Evolutionary conservation across 2,797 vertebrate genomes (phyloP).

Genomic region (Chiloscyllium punctatum): DNA sequence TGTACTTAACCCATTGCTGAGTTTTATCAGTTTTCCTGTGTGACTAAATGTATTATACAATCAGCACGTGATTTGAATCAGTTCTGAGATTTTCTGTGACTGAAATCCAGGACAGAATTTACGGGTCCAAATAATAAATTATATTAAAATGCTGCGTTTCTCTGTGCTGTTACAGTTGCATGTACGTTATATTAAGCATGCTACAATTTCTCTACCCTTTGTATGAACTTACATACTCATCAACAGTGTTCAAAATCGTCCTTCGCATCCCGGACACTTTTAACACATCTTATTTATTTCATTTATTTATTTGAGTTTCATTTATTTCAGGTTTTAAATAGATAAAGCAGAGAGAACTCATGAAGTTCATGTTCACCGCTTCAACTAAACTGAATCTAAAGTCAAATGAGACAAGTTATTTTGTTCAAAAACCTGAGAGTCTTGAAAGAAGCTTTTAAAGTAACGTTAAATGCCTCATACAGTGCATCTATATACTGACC

Average conservation of each 20-base stretch:
- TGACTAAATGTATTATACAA: slow-evolving; percentile 67
- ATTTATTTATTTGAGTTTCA: neutral
- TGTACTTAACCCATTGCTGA: slow-evolving; percentile 70
- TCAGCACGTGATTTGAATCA: slow-evolving; percentile 49
- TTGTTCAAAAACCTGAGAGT: neutral
- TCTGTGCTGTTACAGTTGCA: neutral
- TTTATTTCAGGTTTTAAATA: slow-evolving; percentile 6
- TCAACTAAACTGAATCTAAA: neutral
- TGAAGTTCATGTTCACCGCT: neutral
- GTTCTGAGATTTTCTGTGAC: slow-evolving; percentile 57
- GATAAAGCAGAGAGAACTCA: neutral
- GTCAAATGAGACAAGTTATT: neutral
- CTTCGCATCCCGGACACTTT: neutral
- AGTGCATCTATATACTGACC: slow-evolving; percentile 70
- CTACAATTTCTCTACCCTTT: neutral
- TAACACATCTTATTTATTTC: neutral
- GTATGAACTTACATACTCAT: neutral
- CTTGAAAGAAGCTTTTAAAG: neutral
- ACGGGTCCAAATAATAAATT: slow-evolving; percentile 68
- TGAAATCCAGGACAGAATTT: slow-evolving; percentile 68
- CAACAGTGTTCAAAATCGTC: neutral
- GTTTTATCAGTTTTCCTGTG: slow-evolving; percentile 84
- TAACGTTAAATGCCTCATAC: slow-evolving; percentile 48
- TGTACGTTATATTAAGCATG: neutral
- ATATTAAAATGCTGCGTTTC: slow-evolving; percentile 29